These are phyloP conservation scores for Heliconius sara DNA, from an alignment of 2,888 invertebrate genomes.

Conservation along the genomic window DNA sequence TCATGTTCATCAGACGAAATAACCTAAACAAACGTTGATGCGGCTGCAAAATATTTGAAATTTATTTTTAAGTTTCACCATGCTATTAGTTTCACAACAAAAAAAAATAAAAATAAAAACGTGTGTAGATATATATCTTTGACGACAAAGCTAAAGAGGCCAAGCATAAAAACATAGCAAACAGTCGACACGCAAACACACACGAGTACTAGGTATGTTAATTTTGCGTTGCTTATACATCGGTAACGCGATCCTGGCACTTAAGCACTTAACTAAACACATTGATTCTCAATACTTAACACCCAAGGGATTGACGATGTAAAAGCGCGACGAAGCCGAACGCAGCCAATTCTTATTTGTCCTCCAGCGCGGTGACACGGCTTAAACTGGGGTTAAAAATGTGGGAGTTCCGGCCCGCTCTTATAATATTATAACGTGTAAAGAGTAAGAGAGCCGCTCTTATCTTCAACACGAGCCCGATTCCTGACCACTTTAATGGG, in stretches of 20 bases:
- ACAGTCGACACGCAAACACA: constrained; percentile 41
- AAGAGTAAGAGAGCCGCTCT: constrained; percentile 81
- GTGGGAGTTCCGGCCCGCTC: constrained; percentile 63
- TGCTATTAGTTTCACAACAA: neutral
- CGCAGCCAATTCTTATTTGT: constrained; percentile 73
- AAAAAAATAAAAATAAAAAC: neutral
- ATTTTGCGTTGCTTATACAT: constrained; percentile 75
- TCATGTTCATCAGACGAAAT: neutral
- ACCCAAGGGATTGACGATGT: constrained; percentile 79
- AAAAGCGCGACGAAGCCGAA: constrained; percentile 73
- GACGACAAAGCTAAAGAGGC: constrained; percentile 18
- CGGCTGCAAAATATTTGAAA: neutral
- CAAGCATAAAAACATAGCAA: constrained; percentile 27
- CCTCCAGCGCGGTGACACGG: constrained; percentile 64
- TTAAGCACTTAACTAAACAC: constrained; percentile 82
- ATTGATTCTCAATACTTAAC: constrained; percentile 77
- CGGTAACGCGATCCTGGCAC: constrained; percentile 79
- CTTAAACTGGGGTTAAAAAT: constrained; percentile 76
- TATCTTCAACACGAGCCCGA: constrained; percentile 78
- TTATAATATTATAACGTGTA: constrained; percentile 83
- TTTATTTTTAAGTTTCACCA: neutral
- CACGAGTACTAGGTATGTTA: constrained; percentile 53
- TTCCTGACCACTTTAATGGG: constrained; percentile 84
- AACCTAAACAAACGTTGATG: neutral
- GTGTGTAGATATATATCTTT: constrained; percentile 4